These are phyloP conservation scores for Lasioglossum baleicum DNA, from an alignment of 1,140 invertebrate species.

Conservation along the genomic window DNA sequence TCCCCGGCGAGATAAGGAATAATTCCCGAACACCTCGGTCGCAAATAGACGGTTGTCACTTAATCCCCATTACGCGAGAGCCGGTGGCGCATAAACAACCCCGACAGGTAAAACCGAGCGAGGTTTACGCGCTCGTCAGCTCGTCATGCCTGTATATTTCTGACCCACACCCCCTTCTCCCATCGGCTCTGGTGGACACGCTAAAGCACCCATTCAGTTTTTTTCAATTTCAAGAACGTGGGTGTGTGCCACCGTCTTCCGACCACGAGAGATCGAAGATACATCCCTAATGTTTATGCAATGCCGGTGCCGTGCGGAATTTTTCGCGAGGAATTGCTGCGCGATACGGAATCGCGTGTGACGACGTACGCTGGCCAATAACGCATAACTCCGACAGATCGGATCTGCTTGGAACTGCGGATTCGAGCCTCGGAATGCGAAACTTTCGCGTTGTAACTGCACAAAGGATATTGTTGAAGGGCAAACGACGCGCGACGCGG, in stretches of 20 bases:
- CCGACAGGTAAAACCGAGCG: slow-evolving; percentile 14
- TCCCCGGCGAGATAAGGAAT: too few relatives aligned
- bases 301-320: slow-evolving; percentile 55
- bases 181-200: slow-evolving; percentile 22
- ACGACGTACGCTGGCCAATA: slow-evolving; percentile 62
- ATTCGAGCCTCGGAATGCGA: slow-evolving; percentile 27
- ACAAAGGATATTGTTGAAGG: background rate
- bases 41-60: background rate
- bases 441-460: slow-evolving; percentile 2
- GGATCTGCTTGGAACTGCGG: slow-evolving; percentile 48
- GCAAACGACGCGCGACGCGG: background rate
- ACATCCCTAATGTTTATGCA: slow-evolving; percentile 73
- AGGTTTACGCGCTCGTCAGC: slow-evolving; percentile 12
- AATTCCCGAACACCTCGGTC: too few relatives aligned
- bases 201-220: slow-evolving; percentile 51
- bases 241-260: slow-evolving; percentile 65
- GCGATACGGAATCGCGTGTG: slow-evolving; percentile 60
- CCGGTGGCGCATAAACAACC: slow-evolving; percentile 11
- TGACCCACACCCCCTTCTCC: slow-evolving; percentile 5
- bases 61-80: slow-evolving; percentile 21
- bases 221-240: slow-evolving; percentile 70
- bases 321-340: slow-evolving; percentile 67
- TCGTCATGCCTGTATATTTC: slow-evolving; percentile 56
- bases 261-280: slow-evolving; percentile 62
- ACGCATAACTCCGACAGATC: slow-evolving; percentile 72